Conservation (phyloP, 2,797 vertebrate genomes). For the Rhinella marina region DNA sequence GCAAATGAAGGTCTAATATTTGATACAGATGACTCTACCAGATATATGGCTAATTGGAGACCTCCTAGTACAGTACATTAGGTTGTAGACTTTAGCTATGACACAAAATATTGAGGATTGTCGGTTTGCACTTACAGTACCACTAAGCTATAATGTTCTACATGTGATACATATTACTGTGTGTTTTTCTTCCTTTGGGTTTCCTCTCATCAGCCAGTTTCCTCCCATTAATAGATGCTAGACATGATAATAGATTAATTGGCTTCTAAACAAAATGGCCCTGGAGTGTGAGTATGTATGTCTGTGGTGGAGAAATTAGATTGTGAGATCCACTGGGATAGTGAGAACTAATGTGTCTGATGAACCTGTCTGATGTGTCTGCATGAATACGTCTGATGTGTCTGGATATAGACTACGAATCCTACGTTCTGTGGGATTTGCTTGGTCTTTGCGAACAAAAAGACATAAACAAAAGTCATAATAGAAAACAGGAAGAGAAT, state of each 20-base stretch:
- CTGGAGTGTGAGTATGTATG: background rate
- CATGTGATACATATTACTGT: background rate
- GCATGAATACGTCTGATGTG: background rate
- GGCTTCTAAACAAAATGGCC: constrained; percentile 14
- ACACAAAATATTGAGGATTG: background rate
- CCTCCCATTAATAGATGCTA: constrained; percentile 7
- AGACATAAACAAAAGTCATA: background rate
- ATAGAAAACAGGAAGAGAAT: background rate
- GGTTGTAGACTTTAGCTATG: background rate
- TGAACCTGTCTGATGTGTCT: constrained; percentile 22
- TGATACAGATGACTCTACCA: too few species aligned
- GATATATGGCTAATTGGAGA: too few species aligned
- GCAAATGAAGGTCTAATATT: too few species aligned
- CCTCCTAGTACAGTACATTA: background rate
- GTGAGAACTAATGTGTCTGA: constrained; percentile 13
- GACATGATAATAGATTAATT: constrained; percentile 28
- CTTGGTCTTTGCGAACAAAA: background rate
- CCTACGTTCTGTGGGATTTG: background rate
- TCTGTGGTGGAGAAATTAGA: constrained; percentile 12
- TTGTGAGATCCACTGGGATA: constrained; percentile 13
- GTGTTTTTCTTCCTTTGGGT: background rate
- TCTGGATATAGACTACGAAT: background rate
- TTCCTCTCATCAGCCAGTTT: constrained; percentile 1
- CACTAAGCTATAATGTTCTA: background rate
- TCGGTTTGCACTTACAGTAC: background rate